Conservation (phyloP, 1,140 invertebrate genomes). For the Sesamia nonagrioides region DNA sequence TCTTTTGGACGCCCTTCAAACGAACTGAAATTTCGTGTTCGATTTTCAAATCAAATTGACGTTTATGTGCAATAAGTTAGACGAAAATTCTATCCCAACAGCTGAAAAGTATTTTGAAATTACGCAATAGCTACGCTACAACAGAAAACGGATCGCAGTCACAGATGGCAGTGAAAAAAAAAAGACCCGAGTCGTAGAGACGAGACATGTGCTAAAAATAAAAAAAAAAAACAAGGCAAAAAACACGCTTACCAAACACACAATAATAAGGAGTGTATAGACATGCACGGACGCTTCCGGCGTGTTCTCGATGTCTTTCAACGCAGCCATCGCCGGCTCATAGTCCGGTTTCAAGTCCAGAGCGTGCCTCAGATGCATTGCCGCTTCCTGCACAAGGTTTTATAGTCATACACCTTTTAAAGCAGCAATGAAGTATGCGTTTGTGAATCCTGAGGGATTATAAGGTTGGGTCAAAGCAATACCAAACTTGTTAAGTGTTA, state of each 20-base stretch:
- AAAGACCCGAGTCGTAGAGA: not conserved
- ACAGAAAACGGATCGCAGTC: too few relatives aligned
- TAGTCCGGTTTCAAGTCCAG: conserved; percentile 94
- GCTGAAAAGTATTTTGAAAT: too few relatives aligned
- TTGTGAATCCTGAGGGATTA: not conserved
- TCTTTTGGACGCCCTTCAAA: too few relatives aligned
- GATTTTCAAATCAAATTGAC: too few relatives aligned
- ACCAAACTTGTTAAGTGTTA: not conserved
- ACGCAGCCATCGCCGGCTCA: conserved; percentile 91
- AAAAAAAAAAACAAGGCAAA: not conserved
- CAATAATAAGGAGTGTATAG: conserved; percentile 95
- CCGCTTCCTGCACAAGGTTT: conserved; percentile 90
- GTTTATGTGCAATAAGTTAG: too few relatives aligned
- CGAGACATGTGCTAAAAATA: not conserved
- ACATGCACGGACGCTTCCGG: conserved; percentile 92
- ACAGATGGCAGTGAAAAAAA: not conserved
- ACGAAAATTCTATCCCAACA: too few relatives aligned
- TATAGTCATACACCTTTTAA: conserved; percentile 26
- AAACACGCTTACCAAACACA: conserved; percentile 91
- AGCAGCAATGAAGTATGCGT: conserved; percentile 37
- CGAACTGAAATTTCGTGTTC: too few relatives aligned
- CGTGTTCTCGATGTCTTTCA: conserved; percentile 93
- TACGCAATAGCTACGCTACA: too few relatives aligned
- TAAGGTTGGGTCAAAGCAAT: conserved; percentile 8
- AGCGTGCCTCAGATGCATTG: conserved; percentile 93